Evolutionary conservation across 2,113 vertebrate genomes (phyloP), one percentile per base, ranked within the genome.

Genomic region (Dendrocopos noguchii): DNA sequence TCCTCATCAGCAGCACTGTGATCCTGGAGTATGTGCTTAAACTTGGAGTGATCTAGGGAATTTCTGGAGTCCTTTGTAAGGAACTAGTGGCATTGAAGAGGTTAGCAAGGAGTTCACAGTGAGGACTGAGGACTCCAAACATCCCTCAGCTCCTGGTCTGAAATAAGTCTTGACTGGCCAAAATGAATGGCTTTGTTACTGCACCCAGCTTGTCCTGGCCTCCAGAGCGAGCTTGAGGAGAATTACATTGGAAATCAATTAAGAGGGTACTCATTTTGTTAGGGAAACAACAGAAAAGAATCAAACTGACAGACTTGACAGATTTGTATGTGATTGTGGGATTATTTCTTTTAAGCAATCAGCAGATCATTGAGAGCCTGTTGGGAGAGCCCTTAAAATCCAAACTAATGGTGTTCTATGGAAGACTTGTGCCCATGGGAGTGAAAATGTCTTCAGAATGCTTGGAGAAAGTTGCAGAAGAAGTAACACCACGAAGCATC

Each of bases 231-330:
- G 63, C 21, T 15, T 56, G 80, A 73, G 61, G 66, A 94, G 84
- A 94, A 95, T 82, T 50, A 65, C 24, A 56, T 68, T 42, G 36
- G 53, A 78, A 81, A 94, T 90, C 93, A 93, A 72, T 75, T 83
- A 72, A 39, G 9, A 9, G 85, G 65, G 34, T 65, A 60, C n/a
- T 91, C 66, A 87, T 80, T 81, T 68, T 53, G 39, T 17, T 19
- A 55, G 73, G 76, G 85, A 74, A 78, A 34, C 0, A 3, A 70
- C 53, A 91, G 75, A 77, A 87, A 88, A 42, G 13, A 71, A 71
- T 73, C 56, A 84, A 90, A 75, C 10, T 47, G 89, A 78, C 68
- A 85, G 84, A 61, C 24, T 76, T 46, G 67, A 44, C 18, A 61
- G 88, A 90, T 94, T 71, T 31, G 61, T 47, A 55, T 88, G 91